Base-by-base conservation (phyloP, 2,113 vertebrate species). In the Poicephalus gulielmi region DNA sequence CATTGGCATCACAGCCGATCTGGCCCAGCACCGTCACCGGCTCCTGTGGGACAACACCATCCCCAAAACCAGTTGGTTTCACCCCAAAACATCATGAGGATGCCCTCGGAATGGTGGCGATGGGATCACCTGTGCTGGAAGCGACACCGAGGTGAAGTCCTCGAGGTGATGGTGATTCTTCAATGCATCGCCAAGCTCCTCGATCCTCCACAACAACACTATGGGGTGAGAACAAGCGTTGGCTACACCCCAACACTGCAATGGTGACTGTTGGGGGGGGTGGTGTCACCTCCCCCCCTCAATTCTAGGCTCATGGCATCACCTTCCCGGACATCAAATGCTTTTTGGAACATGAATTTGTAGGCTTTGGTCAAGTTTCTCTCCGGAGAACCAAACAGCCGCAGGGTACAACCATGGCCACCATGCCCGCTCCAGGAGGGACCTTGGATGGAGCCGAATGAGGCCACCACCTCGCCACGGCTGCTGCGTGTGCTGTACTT, bases 271-370 rank as follows among this genome's bases (percentile, higher is more conserved):
- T 15, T n/a, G 6, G 13, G 31, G 53, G 30, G 17, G 30, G 11
- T 4, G 49, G 24, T 7, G 18, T 57, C 19, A 9, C 33, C 55
- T n/a, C 20, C 55, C 6, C 33, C 55, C 31, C 47, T 13, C 9
- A 10, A 24, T 23, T 59, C 30, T 52, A 4, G 2, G 3, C 57
- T 59, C 33, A 7, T 1, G 24, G 15, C 28, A 35, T 76, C 92
- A 99, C 99, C 99, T 90, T 99, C 99, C 35, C 98, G 97, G 31
- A 99, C 39, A 8, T 99, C 99, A 2, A 97, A 64, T 6, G 98
- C 95, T 83, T 98, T 98, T 96, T 99, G 99, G 93, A 99, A 99
- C 99, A 99, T 99, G 89, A 96, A 98, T 67, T 98, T 99, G 97
- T 99, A 99, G 91, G 93, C 97, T 86, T 76, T 82, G 2, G 67